These are phyloP conservation scores for Adoxophyes honmai DNA, from an alignment of 1,140 invertebrate species.

Conservation along the genomic window DNA sequence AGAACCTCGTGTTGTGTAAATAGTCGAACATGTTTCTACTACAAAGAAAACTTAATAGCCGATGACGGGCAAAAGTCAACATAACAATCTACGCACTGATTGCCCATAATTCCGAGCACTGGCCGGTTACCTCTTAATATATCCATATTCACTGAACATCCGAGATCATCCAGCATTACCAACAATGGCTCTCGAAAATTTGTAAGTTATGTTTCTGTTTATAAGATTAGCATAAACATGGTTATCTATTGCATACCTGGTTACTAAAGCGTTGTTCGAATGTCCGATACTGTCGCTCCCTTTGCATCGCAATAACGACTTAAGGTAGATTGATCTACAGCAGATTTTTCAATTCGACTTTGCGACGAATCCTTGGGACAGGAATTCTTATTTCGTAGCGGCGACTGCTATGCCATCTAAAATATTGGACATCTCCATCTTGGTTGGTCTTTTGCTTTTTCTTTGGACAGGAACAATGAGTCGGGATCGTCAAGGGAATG, in stretches of 20 bases:
- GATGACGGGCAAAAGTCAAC: slow-evolving; percentile 70
- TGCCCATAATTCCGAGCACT: slow-evolving; percentile 60
- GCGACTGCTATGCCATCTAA: slow-evolving; percentile 75
- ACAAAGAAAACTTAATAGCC: slow-evolving; percentile 75
- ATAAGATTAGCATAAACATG: slow-evolving; percentile 67
- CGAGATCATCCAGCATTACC: slow-evolving; percentile 26
- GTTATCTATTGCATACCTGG: slow-evolving; percentile 70
- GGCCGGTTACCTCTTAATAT: slow-evolving; percentile 34
- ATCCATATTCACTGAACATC: slow-evolving; percentile 31
- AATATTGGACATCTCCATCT: slow-evolving; percentile 77
- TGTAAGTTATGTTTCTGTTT: slow-evolving; percentile 67
- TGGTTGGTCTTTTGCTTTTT: slow-evolving; percentile 68
- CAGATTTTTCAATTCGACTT: slow-evolving; percentile 31
- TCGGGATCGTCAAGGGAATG: slow-evolving; percentile 68
- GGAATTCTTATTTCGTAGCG: slow-evolving; percentile 70
- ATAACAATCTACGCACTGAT: slow-evolving; percentile 70
- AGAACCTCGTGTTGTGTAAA: slow-evolving; percentile 71
- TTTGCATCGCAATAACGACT: slow-evolving; percentile 34
- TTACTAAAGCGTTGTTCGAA: slow-evolving; percentile 62
- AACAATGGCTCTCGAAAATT: slow-evolving; percentile 60
- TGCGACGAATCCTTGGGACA: slow-evolving; percentile 49
- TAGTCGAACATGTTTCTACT: slow-evolving; percentile 73
- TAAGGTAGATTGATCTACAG: slow-evolving; percentile 39
- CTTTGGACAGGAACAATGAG: slow-evolving; percentile 68
- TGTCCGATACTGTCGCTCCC: slow-evolving; percentile 48